Evolutionary conservation across 2,888 invertebrate genomes (phyloP), one percentile per base, ranked within the genome.

Genomic region (Hymenopus coronatus): DNA sequence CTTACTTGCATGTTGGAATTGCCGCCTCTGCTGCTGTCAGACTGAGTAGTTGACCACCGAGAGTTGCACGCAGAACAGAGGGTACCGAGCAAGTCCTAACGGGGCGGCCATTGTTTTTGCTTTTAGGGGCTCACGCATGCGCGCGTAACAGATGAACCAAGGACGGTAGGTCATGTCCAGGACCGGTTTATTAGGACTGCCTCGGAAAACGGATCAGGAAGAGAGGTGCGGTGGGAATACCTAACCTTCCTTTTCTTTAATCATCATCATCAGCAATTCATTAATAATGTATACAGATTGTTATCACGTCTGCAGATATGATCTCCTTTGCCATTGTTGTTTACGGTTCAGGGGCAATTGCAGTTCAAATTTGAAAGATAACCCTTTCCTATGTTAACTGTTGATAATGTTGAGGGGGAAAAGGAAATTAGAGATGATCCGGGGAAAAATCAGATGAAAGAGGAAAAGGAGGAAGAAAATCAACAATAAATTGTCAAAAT

Each of bases 151-250:
- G 85, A 85, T 54, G 14, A 28, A 46, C 20, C 82, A 87, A 87
- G 87, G 86, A 70, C 86, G 70, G 20, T 86, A 30, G 86, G 86
- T 86, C 86, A 86, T 86, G 54, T 86, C 30, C 86, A 86, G 86
- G 86, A 86, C 86, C 86, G 86, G 86, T 86, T 86, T 86, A 70
- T 70, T 70, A 70, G 54, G 54, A 70, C 54, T 70, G 25, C 54
- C 54, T 70, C 54, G 54, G 54, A 70, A 70, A 70, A 70, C 54
- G 54, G 54, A 70, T 70, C 54, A 70, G 54, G 54, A 70, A 70
- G 54, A 20, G 54, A 70, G 54, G 54, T 20, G 54, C 54, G 54
- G 54, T 70, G 54, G 54, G 54, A 70, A 70, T 70, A 6, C 54
- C 54, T 70, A 70, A 70, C 54, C 54, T 70, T 70, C 54, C 54